Conservation (phyloP, 2,113 vertebrate species). For the Oostethus manadensis region DNA sequence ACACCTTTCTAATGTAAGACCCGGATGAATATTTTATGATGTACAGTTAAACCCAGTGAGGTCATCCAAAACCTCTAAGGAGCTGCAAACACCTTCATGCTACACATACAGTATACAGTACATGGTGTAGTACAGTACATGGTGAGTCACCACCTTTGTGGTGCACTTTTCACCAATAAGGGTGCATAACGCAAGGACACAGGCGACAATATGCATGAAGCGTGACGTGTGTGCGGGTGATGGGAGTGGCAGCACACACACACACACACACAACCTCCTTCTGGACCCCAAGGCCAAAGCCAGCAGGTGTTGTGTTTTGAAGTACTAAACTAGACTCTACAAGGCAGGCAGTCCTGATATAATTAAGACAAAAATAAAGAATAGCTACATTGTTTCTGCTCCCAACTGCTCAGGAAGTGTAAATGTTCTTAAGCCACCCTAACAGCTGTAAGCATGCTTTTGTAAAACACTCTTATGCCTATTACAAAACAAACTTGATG, state of each 20-base stretch:
- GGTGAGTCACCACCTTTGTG: constrained; percentile 31
- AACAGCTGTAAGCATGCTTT: background rate
- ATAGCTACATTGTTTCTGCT: constrained; percentile 35
- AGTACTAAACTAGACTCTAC: background rate
- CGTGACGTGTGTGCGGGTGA: background rate
- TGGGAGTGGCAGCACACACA: background rate
- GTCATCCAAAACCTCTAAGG: constrained; percentile 1
- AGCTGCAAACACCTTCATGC: background rate
- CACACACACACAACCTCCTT: background rate
- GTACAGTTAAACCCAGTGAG: background rate
- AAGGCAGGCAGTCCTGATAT: background rate
- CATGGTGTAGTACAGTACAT: background rate
- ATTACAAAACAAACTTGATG: background rate
- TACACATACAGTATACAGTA: too few relatives aligned
- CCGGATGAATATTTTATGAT: background rate
- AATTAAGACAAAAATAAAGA: constrained; percentile 12
- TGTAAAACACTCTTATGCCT: background rate
- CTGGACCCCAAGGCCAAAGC: background rate
- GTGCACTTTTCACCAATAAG: constrained; percentile 18
- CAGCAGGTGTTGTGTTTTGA: background rate
- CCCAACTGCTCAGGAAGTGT: background rate
- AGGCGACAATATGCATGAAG: constrained; percentile 15
- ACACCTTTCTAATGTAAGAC: constrained; percentile 19
- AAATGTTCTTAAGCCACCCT: background rate
- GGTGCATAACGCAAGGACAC: background rate